Evolutionary conservation across 2,888 invertebrate species (phyloP), one percentile per base, ranked within the genome.

Genomic region (Hetaerina titia): DNA sequence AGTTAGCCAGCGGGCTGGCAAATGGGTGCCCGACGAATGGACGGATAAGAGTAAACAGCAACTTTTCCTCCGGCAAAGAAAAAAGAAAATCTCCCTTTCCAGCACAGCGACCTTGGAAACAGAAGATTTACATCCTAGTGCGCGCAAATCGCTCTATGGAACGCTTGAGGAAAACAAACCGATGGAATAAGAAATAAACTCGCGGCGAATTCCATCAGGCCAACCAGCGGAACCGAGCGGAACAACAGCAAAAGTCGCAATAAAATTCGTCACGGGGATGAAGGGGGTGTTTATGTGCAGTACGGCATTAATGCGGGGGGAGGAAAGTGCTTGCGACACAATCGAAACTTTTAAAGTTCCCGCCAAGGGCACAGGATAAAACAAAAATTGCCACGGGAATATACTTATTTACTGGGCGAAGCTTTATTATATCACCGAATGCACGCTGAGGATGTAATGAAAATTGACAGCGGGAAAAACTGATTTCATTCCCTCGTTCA

Each of bases 151-250:
- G 64, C 92, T 89, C n/a, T 69, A 45, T 45, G 92, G 92, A 92
- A 92, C 69, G 92, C 63, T 15, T 4, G 63, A 58, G 31, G 92
- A 92, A 92, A 92, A 92, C 92, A 92, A 92, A 74, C 56, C 92
- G 92, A 92, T 74, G 90, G 64, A 64, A 63, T 64, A 90, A 25
- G 92, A 69, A 92, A 92, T 92, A 92, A 69, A 92, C 56, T 69
- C 92, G 56, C 22, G 56, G 64, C 22, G 92, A 45, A 92, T 74
- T 92, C 92, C 92, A 69, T n/a, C 22, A 13, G 22, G 56, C 31
- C 69, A 57, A 74, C 69, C 56, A 31, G n/a, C n/a, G 92, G 92
- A 69, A 74, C 92, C 74, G 92, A 92, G 31, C 69, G 15, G 81
- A 81, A 81, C 81, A 81, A 81, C 81, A 81, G 81, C 81, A 81